These are phyloP conservation scores for Tridacna crocea DNA, from an alignment of 2,888 invertebrate species.

Conservation along the genomic window DNA sequence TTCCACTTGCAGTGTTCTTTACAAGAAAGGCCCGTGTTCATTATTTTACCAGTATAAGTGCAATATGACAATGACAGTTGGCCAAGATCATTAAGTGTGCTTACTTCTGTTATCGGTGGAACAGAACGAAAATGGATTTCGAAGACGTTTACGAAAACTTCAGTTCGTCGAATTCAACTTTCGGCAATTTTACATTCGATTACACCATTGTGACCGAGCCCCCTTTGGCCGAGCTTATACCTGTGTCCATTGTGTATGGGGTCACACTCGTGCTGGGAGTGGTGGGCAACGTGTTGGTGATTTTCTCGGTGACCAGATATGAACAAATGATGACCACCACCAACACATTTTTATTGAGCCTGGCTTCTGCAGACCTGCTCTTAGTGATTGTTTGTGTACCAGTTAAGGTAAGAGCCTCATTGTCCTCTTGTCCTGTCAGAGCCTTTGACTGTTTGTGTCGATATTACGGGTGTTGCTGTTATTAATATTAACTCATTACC, in stretches of 20 bases:
- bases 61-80: too few relatives aligned
- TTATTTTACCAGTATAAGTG: too few relatives aligned
- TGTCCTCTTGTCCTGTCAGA: too few relatives aligned
- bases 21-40: too few relatives aligned
- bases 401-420: conserved; percentile 86
- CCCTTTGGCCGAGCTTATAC: conserved; percentile 87
- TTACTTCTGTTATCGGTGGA: too few relatives aligned
- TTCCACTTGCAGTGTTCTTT: too few relatives aligned
- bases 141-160: neutral
- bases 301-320: conserved; percentile 86
- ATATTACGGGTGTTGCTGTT: too few relatives aligned
- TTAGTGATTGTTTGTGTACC: conserved; percentile 89
- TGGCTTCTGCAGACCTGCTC: conserved; percentile 89
- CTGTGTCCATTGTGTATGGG: conserved; percentile 87
- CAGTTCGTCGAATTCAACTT: neutral
- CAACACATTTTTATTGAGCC: conserved; percentile 89
- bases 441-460: too few relatives aligned
- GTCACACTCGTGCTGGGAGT: conserved; percentile 88
- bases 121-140: conserved; percentile 8
- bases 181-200: conserved; percentile 34
- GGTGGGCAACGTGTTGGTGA: conserved; percentile 87
- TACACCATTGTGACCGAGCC: conserved; percentile 38
- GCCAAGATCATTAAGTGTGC: too few relatives aligned
- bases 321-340: conserved; percentile 87
- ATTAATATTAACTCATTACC: too few relatives aligned